phyloP scores from a whole-genome alignment of 2,888 invertebrate species.

The Aspidapion aeneum region DNA sequence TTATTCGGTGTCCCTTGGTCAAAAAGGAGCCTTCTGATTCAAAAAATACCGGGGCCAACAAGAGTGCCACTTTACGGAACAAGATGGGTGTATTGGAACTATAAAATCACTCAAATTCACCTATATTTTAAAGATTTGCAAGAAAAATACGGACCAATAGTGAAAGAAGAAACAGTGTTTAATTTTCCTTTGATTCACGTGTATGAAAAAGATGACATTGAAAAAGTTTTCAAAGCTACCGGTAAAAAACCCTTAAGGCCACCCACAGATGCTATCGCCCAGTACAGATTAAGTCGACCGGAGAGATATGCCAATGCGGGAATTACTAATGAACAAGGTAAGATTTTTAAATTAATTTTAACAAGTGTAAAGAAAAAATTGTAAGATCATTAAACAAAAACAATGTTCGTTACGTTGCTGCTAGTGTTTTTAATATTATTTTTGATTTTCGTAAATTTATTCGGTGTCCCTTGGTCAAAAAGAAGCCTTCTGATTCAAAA shows the following conservation, averaged over 20 bases:
- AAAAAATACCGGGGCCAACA: slow-evolving; percentile 77
- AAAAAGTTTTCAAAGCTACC: slow-evolving; percentile 68
- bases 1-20: no score
- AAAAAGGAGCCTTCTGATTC: no score
- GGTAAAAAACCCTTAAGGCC: slow-evolving; percentile 77
- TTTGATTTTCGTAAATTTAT: no score
- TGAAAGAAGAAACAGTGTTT: slow-evolving; percentile 73
- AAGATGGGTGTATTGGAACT: slow-evolving; percentile 65
- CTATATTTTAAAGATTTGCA: slow-evolving; percentile 77
- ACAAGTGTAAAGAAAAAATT: no score
- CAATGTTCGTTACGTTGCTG: no score
- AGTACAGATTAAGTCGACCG: slow-evolving; percentile 68
- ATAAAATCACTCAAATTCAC: slow-evolving; percentile 67
- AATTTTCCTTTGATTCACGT: slow-evolving; percentile 71
- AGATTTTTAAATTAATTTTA: no score
- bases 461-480: no score
- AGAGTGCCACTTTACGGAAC: slow-evolving; percentile 74
- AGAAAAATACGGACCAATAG: slow-evolving; percentile 70
- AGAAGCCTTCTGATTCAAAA: no score
- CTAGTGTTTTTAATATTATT: no score
- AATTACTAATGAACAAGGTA: slow-evolving; percentile 77
- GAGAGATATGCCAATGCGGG: slow-evolving; percentile 81
- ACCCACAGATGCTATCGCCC: slow-evolving; percentile 75
- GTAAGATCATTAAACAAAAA: no score
- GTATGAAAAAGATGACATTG: slow-evolving; percentile 67